Percentiles rank a stretch among this genome's conserved stretches.
These are phyloP conservation scores for Pristionchus fissidentatus DNA, from an alignment of 2,888 invertebrate species.

Conservation along the genomic window DNA sequence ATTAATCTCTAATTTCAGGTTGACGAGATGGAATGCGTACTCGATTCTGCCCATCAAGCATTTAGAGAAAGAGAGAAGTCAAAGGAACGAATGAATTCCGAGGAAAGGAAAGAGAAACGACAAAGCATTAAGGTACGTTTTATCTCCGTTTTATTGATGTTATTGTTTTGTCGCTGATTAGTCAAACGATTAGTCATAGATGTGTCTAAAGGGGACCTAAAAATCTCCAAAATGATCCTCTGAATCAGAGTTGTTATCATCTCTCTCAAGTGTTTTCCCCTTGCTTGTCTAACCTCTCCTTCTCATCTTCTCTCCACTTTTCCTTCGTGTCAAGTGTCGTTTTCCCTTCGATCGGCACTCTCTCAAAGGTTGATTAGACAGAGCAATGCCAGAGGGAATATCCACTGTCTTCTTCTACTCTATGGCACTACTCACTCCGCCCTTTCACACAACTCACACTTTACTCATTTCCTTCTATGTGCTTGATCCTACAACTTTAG, in stretches of 20 bases:
- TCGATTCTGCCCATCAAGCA: conserved; percentile 28
- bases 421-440: not conserved
- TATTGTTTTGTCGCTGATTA: not conserved
- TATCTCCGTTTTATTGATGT: not conserved
- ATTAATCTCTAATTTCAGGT: not conserved
- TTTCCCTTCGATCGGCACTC: not conserved
- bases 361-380: conserved; percentile 2
- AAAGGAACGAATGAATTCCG: conserved; percentile 22
- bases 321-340: not conserved
- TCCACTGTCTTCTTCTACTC: not conserved
- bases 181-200: not conserved
- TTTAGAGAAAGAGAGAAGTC: conserved; percentile 25
- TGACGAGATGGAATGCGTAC: conserved; percentile 29
- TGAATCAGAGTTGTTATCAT: not conserved
- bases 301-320: not conserved
- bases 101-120: conserved; percentile 11
- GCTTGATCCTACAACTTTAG: not conserved
- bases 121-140: not conserved
- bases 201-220: not conserved
- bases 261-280: not conserved
- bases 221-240: not conserved
- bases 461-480: not conserved
- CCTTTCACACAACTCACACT: not conserved
- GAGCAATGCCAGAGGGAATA: conserved; percentile 2
- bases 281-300: conserved; percentile 13